Conservation (phyloP, 2,113 vertebrate genomes). For the Salvator merianae region DNA sequence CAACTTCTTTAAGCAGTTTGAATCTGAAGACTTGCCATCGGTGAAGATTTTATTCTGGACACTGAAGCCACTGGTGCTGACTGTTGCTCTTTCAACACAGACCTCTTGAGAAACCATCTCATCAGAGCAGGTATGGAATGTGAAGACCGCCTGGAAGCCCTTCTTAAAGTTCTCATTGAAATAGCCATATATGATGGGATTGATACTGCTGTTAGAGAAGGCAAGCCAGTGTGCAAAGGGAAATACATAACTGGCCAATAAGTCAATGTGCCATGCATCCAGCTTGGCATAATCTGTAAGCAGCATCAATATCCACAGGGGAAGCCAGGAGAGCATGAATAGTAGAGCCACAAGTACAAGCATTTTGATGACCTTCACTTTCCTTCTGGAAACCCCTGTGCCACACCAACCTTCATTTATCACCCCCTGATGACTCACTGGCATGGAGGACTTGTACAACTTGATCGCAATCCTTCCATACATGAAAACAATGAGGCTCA, state of each 20-base stretch:
- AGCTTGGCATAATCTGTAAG: constrained; percentile 77
- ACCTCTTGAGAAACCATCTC: neutral
- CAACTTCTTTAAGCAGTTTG: neutral
- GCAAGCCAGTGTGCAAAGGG: constrained; percentile 84
- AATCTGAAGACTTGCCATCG: neutral
- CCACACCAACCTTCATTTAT: constrained; percentile 37
- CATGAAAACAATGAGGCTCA: constrained; percentile 76
- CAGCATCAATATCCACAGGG: constrained; percentile 82
- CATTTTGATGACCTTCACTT: constrained; percentile 82
- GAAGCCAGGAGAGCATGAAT: constrained; percentile 83
- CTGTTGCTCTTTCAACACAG: constrained; percentile 6
- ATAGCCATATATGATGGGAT: constrained; percentile 84
- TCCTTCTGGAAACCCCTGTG: constrained; percentile 70
- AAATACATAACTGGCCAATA: constrained; percentile 78
- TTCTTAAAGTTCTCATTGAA: constrained; percentile 84
- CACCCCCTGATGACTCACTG: constrained; percentile 47
- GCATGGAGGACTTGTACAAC: constrained; percentile 70
- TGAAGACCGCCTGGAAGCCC: constrained; percentile 70
- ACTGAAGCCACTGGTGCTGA: constrained; percentile 1
- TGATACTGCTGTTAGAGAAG: constrained; percentile 82
- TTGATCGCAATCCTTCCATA: constrained; percentile 78
- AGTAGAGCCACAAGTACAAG: constrained; percentile 78
- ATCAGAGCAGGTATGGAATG: constrained; percentile 20
- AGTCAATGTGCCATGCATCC: constrained; percentile 68
- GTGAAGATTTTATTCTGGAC: constrained; percentile 50